These are phyloP conservation scores for Aphelenchoides besseyi DNA, from an alignment of 1,140 invertebrate genomes.

Conservation along the genomic window DNA sequence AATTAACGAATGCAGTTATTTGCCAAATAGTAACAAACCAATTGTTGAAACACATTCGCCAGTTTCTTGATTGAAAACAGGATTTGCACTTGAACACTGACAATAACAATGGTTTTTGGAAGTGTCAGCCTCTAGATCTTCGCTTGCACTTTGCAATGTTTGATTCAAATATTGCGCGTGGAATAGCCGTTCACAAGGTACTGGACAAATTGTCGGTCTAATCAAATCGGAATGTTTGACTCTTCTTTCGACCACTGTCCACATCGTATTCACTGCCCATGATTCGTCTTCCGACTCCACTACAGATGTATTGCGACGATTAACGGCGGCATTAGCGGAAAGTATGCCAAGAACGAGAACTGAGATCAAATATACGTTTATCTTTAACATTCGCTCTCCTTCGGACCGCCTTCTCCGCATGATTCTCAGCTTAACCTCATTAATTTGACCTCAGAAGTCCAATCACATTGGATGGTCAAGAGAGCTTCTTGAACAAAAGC, in stretches of 20 bases:
- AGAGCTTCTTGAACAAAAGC: not conserved
- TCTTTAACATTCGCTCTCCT: too few relatives aligned
- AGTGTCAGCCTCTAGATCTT: not conserved
- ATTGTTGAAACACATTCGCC: slow-evolving; percentile 23
- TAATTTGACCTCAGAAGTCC: not conserved
- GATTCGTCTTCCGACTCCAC: not conserved
- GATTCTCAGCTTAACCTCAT: too few relatives aligned
- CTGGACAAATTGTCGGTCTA: not conserved
- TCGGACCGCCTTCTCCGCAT: too few relatives aligned
- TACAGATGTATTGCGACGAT: not conserved
- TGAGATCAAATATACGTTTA: not conserved
- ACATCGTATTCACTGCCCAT: not conserved
- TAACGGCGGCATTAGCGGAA: not conserved
- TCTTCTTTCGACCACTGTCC: not conserved
- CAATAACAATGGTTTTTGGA: slow-evolving; percentile 1
- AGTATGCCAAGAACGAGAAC: not conserved
- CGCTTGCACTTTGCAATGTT: not conserved
- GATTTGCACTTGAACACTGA: slow-evolving; percentile 17
- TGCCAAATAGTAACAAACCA: not conserved
- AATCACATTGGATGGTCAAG: not conserved
- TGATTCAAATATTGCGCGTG: not conserved
- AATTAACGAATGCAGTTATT: slow-evolving; percentile 3
- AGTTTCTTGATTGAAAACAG: slow-evolving; percentile 18
- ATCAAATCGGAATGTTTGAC: slow-evolving; percentile 6
- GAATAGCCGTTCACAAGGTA: slow-evolving; percentile 15